Evolutionary conservation across 2,888 invertebrate genomes (phyloP), one percentile per base, ranked within the genome.

Genomic region (Melieria crassipennis): DNA sequence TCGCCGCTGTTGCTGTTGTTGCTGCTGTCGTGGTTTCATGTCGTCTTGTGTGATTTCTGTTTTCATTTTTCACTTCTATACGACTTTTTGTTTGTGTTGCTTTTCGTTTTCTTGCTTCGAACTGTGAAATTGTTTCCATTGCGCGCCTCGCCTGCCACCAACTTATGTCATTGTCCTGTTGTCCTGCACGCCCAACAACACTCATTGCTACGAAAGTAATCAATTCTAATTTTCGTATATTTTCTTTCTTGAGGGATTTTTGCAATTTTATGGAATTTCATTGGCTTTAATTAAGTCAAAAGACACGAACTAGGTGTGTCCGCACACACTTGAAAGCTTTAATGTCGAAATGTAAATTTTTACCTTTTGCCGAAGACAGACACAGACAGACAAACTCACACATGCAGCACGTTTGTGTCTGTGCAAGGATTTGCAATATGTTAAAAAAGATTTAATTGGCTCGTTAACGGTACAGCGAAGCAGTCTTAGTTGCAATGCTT

Each of bases 111-210:
- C 1, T 52, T 52, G 52, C 30, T 3, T 30, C 30, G 30, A 30
- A 30, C 30, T 30, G 30, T 30, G 30, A 30, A 30, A 30, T 30
- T 30, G 10, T 52, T 52, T 52, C 13, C 13, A 52, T 52, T 52
- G 52, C 13, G n/a, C 11, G 52, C 4, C 52, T 52, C 52, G 52
- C 11, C 52, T 10, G 10, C 52, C 9, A 3, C 13, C 52, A 52
- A 52, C 13, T 52, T 52, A 7, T n/a, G 52, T 52, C 52, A 52
- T 52, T 52, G 52, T 52, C 52, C 52, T 52, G 52, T 13, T 52
- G 52, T 5, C 52, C 11, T 9, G n/a, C 5, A 52, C 11, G 52
- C 52, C 52, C 30, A 30, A 30, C 30, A 1, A 30, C 30, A 2
- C 30, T 30, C 30, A 2, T 30, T 30, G 30, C 30, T 30, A 30